Conservation (phyloP, 2,113 vertebrate species). For the Xyrauchen texanus region DNA sequence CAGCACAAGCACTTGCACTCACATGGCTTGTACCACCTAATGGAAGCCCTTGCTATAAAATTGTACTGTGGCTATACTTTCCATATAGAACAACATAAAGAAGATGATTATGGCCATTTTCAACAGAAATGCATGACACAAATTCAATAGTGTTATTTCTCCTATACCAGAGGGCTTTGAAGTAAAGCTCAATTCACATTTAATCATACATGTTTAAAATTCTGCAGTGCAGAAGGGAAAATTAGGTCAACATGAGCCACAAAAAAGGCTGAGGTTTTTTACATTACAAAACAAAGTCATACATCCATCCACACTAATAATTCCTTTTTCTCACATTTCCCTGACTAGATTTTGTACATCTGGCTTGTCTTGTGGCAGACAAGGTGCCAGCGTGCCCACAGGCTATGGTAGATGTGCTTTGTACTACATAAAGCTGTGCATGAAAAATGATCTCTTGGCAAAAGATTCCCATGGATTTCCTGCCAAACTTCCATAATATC, state of each 20-base stretch:
- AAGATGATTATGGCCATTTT: slow-evolving; percentile 52
- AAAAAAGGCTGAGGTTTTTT: slow-evolving; percentile 33
- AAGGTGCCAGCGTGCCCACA: slow-evolving; percentile 4
- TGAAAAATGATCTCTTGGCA: slow-evolving; percentile 43
- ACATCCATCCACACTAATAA: slow-evolving; percentile 22
- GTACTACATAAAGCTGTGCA: slow-evolving; percentile 38
- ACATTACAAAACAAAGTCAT: slow-evolving; percentile 41
- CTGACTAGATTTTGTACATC: neutral
- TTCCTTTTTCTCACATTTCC: neutral
- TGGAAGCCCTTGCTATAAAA: slow-evolving; percentile 24
- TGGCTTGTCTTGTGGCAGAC: slow-evolving; percentile 1
- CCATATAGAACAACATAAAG: slow-evolving; percentile 52
- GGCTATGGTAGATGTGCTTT: slow-evolving; percentile 34
- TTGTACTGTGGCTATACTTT: slow-evolving; percentile 48
- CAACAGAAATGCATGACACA: slow-evolving; percentile 51
- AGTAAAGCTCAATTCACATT: slow-evolving; percentile 46
- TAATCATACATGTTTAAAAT: slow-evolving; percentile 53
- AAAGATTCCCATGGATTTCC: slow-evolving; percentile 18
- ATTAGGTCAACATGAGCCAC: slow-evolving; percentile 35
- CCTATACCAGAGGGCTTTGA: slow-evolving; percentile 31
- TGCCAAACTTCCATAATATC: slow-evolving; percentile 45
- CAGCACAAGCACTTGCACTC: no score
- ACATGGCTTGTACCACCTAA: neutral
- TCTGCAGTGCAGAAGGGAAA: slow-evolving; percentile 35
- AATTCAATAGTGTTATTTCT: slow-evolving; percentile 47